Percentiles rank a stretch among this genome's conserved stretches.
Evolutionary conservation across 2,797 vertebrate genomes (phyloP).

Genomic region (Pantherophis vulpinus): DNA sequence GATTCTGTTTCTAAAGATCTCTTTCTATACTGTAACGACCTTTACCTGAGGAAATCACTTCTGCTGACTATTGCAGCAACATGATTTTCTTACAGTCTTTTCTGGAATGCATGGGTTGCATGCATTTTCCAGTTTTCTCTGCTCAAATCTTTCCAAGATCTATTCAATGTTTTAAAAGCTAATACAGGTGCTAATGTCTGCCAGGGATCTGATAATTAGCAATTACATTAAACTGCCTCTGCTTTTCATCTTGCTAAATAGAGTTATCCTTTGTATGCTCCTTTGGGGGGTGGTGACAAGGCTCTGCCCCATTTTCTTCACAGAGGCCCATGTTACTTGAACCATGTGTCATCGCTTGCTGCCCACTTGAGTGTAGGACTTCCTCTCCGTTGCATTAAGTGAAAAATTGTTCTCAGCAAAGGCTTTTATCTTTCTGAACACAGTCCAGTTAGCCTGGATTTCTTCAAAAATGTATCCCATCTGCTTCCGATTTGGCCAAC

Average conservation of each 20-base stretch:
- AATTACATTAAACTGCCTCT: slow-evolving; percentile 46
- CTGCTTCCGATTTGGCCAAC: slow-evolving; percentile 39
- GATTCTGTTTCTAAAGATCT: slow-evolving; percentile 13
- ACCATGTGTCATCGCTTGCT: slow-evolving; percentile 65
- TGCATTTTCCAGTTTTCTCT: not conserved
- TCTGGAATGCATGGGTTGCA: not conserved
- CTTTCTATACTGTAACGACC: not conserved
- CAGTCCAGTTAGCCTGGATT: slow-evolving; percentile 47
- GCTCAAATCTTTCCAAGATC: not conserved
- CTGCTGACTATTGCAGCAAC: not conserved
- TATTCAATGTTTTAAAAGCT: not conserved
- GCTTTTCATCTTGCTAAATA: slow-evolving; percentile 48
- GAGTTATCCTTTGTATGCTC: slow-evolving; percentile 35
- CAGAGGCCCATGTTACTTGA: slow-evolving; percentile 60
- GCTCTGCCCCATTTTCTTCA: slow-evolving; percentile 57
- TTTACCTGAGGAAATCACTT: slow-evolving; percentile 13
- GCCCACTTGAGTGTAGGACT: slow-evolving; percentile 65
- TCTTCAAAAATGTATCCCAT: slow-evolving; percentile 53
- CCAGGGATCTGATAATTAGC: slow-evolving; percentile 1
- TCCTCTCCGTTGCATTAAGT: slow-evolving; percentile 53
- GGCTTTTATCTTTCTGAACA: slow-evolving; percentile 63
- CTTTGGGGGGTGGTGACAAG: slow-evolving; percentile 56
- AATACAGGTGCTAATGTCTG: slow-evolving; percentile 8
- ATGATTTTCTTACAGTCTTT: not conserved
- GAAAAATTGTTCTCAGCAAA: slow-evolving; percentile 58